These are phyloP conservation scores for Mohoua ochrocephala DNA, from an alignment of 2,113 vertebrate genomes.

Conservation along the genomic window DNA sequence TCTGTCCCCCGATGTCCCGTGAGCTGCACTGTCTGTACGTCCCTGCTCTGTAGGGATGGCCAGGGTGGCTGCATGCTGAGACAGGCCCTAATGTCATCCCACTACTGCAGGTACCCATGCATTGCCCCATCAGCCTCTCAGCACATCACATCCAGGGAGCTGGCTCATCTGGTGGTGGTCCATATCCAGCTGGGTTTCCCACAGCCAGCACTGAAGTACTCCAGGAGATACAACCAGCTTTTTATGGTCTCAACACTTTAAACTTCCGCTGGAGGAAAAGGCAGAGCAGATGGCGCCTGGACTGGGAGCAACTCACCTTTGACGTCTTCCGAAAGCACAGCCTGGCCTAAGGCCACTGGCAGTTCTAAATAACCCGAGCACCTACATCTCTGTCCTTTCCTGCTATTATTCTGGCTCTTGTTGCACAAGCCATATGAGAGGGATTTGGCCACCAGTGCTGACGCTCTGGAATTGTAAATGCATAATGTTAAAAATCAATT, in stretches of 20 bases:
- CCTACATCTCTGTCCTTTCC: neutral
- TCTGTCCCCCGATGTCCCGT: rapidly evolving
- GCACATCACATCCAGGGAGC: neutral
- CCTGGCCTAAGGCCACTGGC: neutral
- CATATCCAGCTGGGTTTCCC: neutral
- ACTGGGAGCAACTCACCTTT: neutral
- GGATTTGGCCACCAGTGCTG: neutral
- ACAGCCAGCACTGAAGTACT: neutral
- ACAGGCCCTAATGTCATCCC: neutral
- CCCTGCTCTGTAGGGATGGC: rapidly evolving
- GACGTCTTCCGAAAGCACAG: neutral
- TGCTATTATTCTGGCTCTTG: neutral
- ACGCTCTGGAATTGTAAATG: neutral
- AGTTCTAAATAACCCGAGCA: neutral
- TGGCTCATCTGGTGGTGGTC: neutral
- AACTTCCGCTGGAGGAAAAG: neutral
- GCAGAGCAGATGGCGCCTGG: neutral
- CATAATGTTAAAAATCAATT: rapidly evolving
- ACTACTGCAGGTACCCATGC: rapidly evolving
- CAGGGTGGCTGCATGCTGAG: neutral
- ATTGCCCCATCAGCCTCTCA: neutral
- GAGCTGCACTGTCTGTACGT: neutral
- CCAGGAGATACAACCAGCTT: neutral
- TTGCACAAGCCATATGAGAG: neutral
- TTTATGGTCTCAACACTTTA: neutral